phyloP scores from a whole-genome alignment of 2,888 invertebrate genomes.

The Melieria omissa region DNA sequence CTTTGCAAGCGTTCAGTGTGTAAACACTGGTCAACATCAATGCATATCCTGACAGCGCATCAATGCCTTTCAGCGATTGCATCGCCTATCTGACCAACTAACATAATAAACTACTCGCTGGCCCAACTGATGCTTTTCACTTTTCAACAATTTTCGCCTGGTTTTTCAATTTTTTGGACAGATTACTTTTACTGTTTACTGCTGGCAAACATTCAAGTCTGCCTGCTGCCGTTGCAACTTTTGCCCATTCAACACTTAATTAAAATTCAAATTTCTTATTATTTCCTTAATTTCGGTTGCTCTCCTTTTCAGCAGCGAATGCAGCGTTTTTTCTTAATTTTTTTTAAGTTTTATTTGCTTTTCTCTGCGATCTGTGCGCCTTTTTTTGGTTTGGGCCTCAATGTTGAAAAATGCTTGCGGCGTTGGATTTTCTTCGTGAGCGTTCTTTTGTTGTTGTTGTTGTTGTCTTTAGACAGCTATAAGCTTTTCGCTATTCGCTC shows the following conservation, averaged over 20 bases:
- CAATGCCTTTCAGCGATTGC: no score
- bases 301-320: background rate
- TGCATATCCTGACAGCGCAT: no score
- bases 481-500: background rate
- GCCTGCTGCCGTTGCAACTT: background rate
- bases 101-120: no score
- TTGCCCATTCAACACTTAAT: constrained; percentile 30
- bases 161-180: background rate
- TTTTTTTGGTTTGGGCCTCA: constrained; percentile 4
- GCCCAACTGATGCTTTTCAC: no score
- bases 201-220: no score
- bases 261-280: constrained; percentile 29
- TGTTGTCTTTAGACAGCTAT: constrained; percentile 14
- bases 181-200: background rate
- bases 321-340: background rate
- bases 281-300: constrained; percentile 11
- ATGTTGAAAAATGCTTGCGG: background rate
- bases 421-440: constrained; percentile 13
- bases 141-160: no score
- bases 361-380: background rate
- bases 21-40: no score
- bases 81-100: no score
- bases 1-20: no score
- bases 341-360: background rate
- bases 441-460: constrained; percentile 13